Evolutionary conservation across 2,113 vertebrate species (phyloP).

Genomic region (Toxotes jaculatrix): DNA sequence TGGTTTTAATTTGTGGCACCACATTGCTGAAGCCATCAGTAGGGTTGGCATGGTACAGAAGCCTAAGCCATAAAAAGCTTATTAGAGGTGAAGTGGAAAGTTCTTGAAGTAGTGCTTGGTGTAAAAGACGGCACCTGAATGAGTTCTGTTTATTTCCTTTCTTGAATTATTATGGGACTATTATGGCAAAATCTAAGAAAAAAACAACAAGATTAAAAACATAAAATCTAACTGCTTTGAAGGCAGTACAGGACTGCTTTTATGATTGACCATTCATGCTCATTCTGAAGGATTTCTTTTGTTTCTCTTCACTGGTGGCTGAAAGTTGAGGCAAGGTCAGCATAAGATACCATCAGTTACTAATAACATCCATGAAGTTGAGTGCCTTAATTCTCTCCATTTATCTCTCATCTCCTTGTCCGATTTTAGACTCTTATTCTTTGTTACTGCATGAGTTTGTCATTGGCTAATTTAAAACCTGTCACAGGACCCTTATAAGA

Average conservation of each 20-base stretch:
- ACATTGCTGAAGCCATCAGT: constrained; percentile 29
- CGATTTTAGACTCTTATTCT: constrained; percentile 1
- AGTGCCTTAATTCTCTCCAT: constrained; percentile 12
- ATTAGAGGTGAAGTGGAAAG: constrained; percentile 44
- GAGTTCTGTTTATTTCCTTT: constrained; percentile 5
- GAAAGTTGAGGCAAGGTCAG: constrained; percentile 3
- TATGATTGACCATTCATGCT: not conserved
- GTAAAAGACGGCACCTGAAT: constrained; percentile 25
- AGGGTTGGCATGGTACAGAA: constrained; percentile 34
- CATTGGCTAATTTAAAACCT: constrained; percentile 26
- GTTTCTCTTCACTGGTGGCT: not conserved
- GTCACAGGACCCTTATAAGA: constrained; percentile 19
- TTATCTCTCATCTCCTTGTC: constrained; percentile 4
- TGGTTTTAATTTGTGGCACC: constrained; percentile 66
- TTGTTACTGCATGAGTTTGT: constrained; percentile 1
- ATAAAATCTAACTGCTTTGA: not conserved
- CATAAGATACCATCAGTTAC: not conserved
- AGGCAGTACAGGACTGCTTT: not conserved
- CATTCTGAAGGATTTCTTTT: not conserved
- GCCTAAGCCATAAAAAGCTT: constrained; percentile 40
- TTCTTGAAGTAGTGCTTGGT: constrained; percentile 13
- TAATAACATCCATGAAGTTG: not conserved
- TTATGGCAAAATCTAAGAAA: not conserved
- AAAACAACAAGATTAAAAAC: not conserved
- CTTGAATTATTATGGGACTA: not conserved